Evolutionary conservation across 2,888 invertebrate genomes (phyloP).

Genomic region (Phymatocera aterrima): DNA sequence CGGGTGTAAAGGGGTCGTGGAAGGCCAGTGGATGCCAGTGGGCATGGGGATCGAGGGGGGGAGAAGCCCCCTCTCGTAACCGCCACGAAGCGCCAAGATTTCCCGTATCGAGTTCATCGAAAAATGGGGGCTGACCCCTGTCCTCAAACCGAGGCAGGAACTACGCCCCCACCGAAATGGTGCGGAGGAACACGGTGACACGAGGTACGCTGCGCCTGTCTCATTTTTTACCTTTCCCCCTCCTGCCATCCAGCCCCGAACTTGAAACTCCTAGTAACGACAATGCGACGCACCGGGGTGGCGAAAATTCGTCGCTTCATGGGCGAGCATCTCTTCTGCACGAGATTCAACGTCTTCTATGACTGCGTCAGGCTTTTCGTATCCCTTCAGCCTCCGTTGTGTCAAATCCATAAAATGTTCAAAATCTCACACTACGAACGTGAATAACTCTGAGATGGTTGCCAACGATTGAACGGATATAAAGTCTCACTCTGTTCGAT

Average conservation of each 20-base stretch:
- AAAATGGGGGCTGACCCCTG: conserved; percentile 99
- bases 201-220: conserved; percentile 78
- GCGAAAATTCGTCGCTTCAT: neutral
- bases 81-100: conserved; percentile 88
- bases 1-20: conserved; percentile 60
- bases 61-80: conserved; percentile 80
- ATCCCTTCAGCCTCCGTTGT: neutral
- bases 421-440: neutral
- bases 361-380: neutral
- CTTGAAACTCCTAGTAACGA: neutral
- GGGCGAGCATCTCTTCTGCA: too few relatives aligned
- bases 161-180: conserved; percentile 86
- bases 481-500: neutral
- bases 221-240: neutral
- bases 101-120: conserved; percentile 98
- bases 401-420: neutral
- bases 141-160: conserved; percentile 97
- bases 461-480: neutral
- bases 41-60: conserved; percentile 81
- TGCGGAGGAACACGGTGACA: conserved; percentile 83
- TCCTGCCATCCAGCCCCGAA: conserved; percentile 12
- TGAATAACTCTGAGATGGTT: neutral
- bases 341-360: conserved; percentile 6
- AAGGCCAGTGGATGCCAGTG: conserved; percentile 62
- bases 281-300: neutral